phyloP scores from a whole-genome alignment of 2,113 vertebrate species.

The Gila orcuttii region DNA sequence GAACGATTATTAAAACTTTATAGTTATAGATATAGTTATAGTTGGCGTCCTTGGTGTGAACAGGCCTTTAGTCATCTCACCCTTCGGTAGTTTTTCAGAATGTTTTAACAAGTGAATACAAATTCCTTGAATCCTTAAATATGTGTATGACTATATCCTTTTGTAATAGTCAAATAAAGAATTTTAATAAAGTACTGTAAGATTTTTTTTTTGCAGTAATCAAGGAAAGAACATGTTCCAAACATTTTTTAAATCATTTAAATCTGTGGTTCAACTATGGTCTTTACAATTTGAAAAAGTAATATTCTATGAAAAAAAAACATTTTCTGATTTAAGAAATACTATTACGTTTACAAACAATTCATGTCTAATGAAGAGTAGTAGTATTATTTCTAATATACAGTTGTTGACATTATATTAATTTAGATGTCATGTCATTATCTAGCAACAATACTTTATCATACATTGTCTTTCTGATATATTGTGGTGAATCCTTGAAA shows the following conservation, averaged over 20 bases:
- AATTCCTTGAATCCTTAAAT: background rate
- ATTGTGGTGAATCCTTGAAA: too few species aligned
- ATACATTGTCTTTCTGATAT: too few species aligned
- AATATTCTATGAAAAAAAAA: background rate
- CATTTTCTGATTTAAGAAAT: background rate
- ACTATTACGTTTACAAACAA: background rate
- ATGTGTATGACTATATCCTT: background rate
- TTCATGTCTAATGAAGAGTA: background rate
- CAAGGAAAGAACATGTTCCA: too few species aligned
- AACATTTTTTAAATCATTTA: background rate
- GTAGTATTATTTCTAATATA: background rate
- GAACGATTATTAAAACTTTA: background rate
- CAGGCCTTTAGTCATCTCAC: background rate
- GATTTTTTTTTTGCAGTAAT: too few species aligned
- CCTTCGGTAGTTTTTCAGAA: background rate
- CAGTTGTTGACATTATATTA: background rate
- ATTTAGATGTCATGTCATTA: too few species aligned
- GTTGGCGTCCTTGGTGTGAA: background rate
- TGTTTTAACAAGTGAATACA: background rate
- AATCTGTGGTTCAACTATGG: background rate
- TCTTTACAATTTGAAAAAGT: background rate
- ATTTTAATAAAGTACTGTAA: too few species aligned
- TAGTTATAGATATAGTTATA: too few species aligned
- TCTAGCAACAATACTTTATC: too few species aligned
- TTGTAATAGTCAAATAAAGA: background rate